Percentiles rank a stretch among this genome's conserved stretches.
These are phyloP conservation scores for Hyposoter dolosus DNA, from an alignment of 2,888 invertebrate species.

Conservation along the genomic window DNA sequence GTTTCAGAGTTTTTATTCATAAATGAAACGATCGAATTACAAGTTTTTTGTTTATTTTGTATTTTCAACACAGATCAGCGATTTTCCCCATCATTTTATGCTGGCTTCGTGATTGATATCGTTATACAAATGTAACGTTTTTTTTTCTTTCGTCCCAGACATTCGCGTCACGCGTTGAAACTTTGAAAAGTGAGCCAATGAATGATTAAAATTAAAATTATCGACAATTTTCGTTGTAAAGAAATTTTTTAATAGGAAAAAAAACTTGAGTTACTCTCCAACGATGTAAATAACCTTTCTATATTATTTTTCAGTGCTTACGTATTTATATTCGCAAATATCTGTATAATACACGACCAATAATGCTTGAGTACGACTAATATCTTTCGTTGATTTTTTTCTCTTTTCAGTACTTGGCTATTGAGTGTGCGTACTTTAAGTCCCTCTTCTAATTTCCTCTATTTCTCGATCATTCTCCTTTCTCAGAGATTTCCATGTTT, in stretches of 20 bases:
- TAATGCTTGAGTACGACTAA: conserved; percentile 49
- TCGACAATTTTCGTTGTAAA: neutral
- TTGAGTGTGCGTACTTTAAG: conserved; percentile 59
- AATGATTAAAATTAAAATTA: neutral
- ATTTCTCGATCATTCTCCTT: neutral
- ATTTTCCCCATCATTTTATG: neutral
- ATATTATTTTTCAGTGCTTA: conserved; percentile 49
- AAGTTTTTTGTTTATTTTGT: neutral
- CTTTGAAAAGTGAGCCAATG: neutral
- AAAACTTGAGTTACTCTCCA: neutral
- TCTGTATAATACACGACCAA: conserved; percentile 26
- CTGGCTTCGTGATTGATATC: neutral
- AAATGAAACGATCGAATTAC: neutral
- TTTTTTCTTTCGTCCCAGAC: neutral
- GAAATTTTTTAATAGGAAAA: neutral
- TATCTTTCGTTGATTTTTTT: conserved; percentile 26
- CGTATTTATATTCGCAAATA: conserved; percentile 21
- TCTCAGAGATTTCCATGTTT: conserved; percentile 10
- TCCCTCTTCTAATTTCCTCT: conserved; percentile 18
- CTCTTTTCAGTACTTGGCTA: conserved; percentile 62
- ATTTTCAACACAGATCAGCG: neutral
- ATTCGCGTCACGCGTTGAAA: neutral
- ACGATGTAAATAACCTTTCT: neutral
- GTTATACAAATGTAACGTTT: neutral
- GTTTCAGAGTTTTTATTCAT: neutral